Evolutionary conservation across 2,113 vertebrate genomes (phyloP).

Genomic region (Thymallus thymallus): DNA sequence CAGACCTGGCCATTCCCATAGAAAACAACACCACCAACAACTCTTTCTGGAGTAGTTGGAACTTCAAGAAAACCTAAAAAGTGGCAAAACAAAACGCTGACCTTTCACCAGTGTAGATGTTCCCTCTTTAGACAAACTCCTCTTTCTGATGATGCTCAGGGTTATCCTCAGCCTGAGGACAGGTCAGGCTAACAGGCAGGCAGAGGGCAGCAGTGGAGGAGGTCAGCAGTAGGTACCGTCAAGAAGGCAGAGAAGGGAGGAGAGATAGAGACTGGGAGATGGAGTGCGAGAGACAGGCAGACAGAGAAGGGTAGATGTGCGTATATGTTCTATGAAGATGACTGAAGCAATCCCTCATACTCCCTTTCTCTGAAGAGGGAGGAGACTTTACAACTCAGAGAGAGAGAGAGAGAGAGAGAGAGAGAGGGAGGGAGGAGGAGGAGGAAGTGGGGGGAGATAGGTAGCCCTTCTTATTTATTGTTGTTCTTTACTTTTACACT

Average conservation of each 20-base stretch:
- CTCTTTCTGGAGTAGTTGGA: no score
- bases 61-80: neutral
- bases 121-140: neutral
- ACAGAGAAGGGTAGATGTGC: neutral
- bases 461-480: no score
- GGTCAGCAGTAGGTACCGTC: constrained; percentile 42
- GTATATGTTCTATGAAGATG: neutral
- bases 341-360: constrained; percentile 5
- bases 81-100: neutral
- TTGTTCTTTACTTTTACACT: neutral
- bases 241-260: constrained; percentile 23
- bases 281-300: neutral
- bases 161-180: neutral
- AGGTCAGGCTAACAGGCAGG: neutral
- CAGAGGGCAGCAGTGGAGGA: constrained; percentile 70
- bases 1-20: neutral
- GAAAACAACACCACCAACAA: neutral
- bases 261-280: constrained; percentile 21
- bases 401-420: constrained; percentile 13
- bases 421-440: constrained; percentile 18
- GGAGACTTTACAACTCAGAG: neutral
- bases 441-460: neutral
- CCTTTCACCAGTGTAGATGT: neutral
- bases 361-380: constrained; percentile 14
- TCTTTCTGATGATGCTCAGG: neutral